phyloP scores from a whole-genome alignment of 1,140 invertebrate species.

The Platorchestia sp. region DNA sequence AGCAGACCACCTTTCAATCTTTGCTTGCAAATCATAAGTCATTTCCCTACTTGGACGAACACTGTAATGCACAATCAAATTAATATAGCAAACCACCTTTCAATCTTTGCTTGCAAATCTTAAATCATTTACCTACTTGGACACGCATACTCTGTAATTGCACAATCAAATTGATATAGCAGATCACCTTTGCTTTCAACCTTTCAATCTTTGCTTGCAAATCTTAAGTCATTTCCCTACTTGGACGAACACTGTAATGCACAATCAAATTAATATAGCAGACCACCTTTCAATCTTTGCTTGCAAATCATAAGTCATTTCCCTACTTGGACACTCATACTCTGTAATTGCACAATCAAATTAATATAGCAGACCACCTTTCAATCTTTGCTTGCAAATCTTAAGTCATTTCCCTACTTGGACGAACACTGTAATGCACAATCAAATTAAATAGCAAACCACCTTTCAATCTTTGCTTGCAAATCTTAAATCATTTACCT shows the following conservation, averaged over 20 bases:
- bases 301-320: neutral
- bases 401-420: no score
- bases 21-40: neutral
- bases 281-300: neutral
- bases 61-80: no score
- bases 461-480: neutral
- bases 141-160: no score
- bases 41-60: neutral
- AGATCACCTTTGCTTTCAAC: no score
- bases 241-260: no score
- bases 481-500: neutral
- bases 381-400: neutral
- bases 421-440: no score
- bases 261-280: neutral
- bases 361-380: neutral
- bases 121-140: neutral
- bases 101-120: neutral
- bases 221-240: no score
- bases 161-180: neutral
- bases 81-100: neutral
- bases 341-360: no score
- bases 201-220: neutral
- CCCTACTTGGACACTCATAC: no score
- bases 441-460: neutral
- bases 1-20: neutral